A percentile compares a stretch with the other conserved stretches of the same genome.
These are phyloP conservation scores for Drosophila azteca DNA, from an alignment of 1,140 invertebrate genomes.

Conservation along the genomic window DNA sequence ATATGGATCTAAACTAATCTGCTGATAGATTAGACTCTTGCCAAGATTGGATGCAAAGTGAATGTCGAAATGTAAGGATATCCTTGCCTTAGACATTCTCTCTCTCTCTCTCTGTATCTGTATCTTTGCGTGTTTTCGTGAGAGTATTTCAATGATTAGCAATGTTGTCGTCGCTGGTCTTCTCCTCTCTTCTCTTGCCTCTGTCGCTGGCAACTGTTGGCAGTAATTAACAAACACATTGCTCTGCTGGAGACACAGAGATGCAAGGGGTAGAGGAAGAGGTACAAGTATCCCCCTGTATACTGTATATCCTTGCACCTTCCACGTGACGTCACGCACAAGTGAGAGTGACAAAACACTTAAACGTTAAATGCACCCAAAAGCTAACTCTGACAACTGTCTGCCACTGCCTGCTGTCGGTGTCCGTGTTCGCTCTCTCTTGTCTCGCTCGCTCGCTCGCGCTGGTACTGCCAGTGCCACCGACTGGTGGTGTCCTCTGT, in stretches of 20 bases:
- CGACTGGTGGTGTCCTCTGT: background rate
- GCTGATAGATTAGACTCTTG: too few species aligned
- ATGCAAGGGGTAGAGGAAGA: too few species aligned
- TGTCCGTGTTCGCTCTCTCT: background rate
- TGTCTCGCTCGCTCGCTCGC: background rate
- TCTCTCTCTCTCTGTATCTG: too few species aligned
- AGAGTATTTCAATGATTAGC: constrained; percentile 48
- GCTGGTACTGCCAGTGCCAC: too few species aligned
- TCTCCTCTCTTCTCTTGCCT: constrained; percentile 8
- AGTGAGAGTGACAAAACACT: constrained; percentile 76
- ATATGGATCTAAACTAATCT: too few species aligned
- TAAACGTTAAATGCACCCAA: constrained; percentile 74
- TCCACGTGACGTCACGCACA: constrained; percentile 74
- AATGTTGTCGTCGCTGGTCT: constrained; percentile 13
- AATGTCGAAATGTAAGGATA: background rate
- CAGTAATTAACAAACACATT: constrained; percentile 69
- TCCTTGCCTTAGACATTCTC: too few species aligned
- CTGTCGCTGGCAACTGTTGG: constrained; percentile 62
- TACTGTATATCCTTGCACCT: constrained; percentile 14
- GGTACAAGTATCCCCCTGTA: too few species aligned
- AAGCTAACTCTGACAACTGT: constrained; percentile 32
- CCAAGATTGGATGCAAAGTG: too few species aligned
- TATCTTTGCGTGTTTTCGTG: background rate
- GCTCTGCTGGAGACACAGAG: constrained; percentile 4
- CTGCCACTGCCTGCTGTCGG: background rate